Conservation (phyloP, 2,113 vertebrate genomes). For the Amphiprion percula region DNA sequence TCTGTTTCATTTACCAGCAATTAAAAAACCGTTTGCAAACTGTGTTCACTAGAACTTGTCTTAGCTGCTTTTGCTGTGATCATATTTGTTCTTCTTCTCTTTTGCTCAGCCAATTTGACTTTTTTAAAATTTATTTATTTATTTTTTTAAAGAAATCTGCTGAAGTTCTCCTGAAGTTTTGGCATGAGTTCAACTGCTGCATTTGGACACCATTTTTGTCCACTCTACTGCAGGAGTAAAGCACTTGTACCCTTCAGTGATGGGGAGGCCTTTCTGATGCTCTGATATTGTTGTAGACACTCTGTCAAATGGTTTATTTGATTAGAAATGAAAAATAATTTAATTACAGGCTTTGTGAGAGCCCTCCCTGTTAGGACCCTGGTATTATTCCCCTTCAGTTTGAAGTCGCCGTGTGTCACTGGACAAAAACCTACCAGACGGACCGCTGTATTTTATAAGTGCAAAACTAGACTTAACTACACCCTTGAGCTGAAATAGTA, state of each 20-base stretch:
- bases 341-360: background rate
- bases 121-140: background rate
- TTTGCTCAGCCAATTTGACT: background rate
- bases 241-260: no score
- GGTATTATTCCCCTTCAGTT: background rate
- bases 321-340: background rate
- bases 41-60: background rate
- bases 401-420: background rate
- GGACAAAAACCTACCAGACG: constrained; percentile 19
- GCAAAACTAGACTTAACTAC: constrained; percentile 34
- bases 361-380: background rate
- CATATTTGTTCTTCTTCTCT: no score
- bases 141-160: background rate
- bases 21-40: background rate
- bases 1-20: background rate
- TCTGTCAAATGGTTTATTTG: background rate
- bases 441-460: constrained; percentile 34
- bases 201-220: no score
- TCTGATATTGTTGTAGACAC: no score
- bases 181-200: background rate
- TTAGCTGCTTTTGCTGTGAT: no score
- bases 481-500: constrained; percentile 23
- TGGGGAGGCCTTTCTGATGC: no score
- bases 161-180: background rate
- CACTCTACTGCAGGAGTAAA: no score